Conservation (phyloP, 2,888 invertebrate species). For the Sinopyrophorus schimmeli region DNA sequence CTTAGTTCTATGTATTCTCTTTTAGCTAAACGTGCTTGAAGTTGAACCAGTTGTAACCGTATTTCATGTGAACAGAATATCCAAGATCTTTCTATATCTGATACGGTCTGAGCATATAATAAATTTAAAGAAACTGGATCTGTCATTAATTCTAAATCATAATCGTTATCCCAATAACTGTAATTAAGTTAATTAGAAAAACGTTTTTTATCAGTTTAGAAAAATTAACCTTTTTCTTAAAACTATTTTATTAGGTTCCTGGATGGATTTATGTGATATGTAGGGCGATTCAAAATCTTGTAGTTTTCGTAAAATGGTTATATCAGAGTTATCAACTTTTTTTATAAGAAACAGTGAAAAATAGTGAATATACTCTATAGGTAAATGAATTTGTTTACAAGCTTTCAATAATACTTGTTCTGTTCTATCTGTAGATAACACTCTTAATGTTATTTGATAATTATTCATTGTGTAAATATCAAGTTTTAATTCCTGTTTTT, state of each 20-base stretch:
- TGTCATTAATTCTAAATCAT: conserved; percentile 80
- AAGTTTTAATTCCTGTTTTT: conserved; percentile 71
- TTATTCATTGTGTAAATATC: conserved; percentile 87
- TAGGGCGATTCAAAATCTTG: conserved; percentile 98
- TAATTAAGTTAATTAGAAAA: conserved; percentile 30
- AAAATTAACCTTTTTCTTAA: conserved; percentile 88
- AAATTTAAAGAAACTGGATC: conserved; percentile 84
- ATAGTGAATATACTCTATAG: conserved; percentile 78
- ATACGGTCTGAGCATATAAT: conserved; percentile 83
- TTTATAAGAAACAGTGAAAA: conserved; percentile 89
- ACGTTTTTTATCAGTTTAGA: too few relatives aligned
- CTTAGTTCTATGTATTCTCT: conserved; percentile 88
- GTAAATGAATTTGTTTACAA: conserved; percentile 78
- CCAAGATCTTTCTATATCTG: conserved; percentile 88
- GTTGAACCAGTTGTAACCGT: conserved; percentile 65
- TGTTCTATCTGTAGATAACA: conserved; percentile 83
- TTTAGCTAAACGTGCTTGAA: conserved; percentile 79
- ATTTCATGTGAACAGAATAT: conserved; percentile 72
- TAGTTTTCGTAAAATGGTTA: conserved; percentile 80
- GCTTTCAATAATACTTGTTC: conserved; percentile 80
- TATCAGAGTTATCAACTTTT: conserved; percentile 71
- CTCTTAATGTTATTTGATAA: conserved; percentile 78
- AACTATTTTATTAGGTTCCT: conserved; percentile 75
- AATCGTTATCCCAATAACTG: conserved; percentile 88
- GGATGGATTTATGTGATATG: conserved; percentile 83